Evolutionary conservation across 53 echinoderm and acorn worm genomes (phyloP).

Genomic region (Paracentrotus lividus): DNA sequence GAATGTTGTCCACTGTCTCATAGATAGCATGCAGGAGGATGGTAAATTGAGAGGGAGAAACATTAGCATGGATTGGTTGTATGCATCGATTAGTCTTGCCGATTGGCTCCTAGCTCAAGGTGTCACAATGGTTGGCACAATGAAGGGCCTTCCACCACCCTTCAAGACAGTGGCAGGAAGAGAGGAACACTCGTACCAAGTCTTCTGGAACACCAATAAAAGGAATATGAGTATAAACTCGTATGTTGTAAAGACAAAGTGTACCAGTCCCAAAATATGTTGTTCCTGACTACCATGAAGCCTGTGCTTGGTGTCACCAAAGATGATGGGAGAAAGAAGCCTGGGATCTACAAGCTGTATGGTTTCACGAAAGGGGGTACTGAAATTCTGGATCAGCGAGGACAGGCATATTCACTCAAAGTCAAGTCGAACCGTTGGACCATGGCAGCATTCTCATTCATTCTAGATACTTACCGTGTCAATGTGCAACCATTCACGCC

Average conservation of each 20-base stretch:
- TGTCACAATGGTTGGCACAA: neutral
- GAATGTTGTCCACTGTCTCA: neutral
- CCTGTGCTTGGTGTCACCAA: conserved; percentile 25
- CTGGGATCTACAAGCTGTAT: conserved; percentile 29
- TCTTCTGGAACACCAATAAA: conserved; percentile 12
- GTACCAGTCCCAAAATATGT: conserved; percentile 3
- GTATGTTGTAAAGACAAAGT: conserved; percentile 37
- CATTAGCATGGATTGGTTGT: neutral
- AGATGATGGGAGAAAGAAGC: conserved; percentile 57
- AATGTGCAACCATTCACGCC: conserved; percentile 37
- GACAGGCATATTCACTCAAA: conserved; percentile 4
- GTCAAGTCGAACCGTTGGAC: conserved; percentile 37
- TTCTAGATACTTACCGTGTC: conserved; percentile 16
- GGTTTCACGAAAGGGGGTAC: conserved; percentile 57
- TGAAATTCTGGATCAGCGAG: conserved; percentile 34
- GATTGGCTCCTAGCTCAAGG: no score
- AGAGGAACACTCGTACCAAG: conserved; percentile 45
- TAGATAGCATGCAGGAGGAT: neutral
- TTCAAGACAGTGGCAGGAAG: neutral
- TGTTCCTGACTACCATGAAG: conserved; percentile 11
- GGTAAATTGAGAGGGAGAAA: neutral
- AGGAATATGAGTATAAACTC: conserved; percentile 33
- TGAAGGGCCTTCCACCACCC: neutral
- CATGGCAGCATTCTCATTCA: conserved; percentile 1
- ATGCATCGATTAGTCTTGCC: conserved; percentile 3